Evolutionary conservation across 2,888 invertebrate species (phyloP).

Genomic region (Acrocyrtus sp.): DNA sequence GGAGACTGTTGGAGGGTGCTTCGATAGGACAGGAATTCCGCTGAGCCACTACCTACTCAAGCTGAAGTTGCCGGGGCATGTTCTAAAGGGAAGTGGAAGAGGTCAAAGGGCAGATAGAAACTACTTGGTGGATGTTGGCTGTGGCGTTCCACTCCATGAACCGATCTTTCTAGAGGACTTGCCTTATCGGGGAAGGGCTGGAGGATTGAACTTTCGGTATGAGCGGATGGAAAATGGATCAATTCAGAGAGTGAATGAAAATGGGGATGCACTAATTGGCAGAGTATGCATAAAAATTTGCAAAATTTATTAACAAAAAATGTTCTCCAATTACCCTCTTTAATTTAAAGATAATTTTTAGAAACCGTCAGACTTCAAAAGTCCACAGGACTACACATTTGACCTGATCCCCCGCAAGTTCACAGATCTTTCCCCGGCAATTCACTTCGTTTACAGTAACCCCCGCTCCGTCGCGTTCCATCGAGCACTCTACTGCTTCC

Average conservation of each 20-base stretch:
- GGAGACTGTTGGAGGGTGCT: constrained; percentile 29
- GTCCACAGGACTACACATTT: constrained; percentile 13
- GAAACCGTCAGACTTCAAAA: too few relatives aligned
- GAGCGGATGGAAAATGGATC: constrained; percentile 37
- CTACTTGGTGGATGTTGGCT: constrained; percentile 49
- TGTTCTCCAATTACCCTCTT: too few relatives aligned
- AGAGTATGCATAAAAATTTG: too few relatives aligned
- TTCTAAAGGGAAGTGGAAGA: too few relatives aligned
- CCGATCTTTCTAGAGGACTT: constrained; percentile 44
- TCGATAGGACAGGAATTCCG: constrained; percentile 14
- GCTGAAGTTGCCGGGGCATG: too few relatives aligned
- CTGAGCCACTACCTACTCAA: too few relatives aligned
- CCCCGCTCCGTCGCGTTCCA: constrained; percentile 35
- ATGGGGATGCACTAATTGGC: constrained; percentile 51
- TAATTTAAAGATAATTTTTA: too few relatives aligned
- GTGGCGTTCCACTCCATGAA: constrained; percentile 51
- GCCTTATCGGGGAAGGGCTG: constrained; percentile 8
- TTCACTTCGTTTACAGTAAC: constrained; percentile 26
- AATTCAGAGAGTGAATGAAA: constrained; percentile 42
- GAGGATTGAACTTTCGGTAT: constrained; percentile 45
- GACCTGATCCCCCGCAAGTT: constrained; percentile 1
- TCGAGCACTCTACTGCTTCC: constrained; percentile 42
- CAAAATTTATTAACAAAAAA: too few relatives aligned
- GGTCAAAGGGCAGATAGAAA: too few relatives aligned
- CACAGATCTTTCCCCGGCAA: neutral